These are phyloP conservation scores for Ancistrus triradiatus DNA, from an alignment of 2,113 vertebrate genomes.

Conservation along the genomic window DNA sequence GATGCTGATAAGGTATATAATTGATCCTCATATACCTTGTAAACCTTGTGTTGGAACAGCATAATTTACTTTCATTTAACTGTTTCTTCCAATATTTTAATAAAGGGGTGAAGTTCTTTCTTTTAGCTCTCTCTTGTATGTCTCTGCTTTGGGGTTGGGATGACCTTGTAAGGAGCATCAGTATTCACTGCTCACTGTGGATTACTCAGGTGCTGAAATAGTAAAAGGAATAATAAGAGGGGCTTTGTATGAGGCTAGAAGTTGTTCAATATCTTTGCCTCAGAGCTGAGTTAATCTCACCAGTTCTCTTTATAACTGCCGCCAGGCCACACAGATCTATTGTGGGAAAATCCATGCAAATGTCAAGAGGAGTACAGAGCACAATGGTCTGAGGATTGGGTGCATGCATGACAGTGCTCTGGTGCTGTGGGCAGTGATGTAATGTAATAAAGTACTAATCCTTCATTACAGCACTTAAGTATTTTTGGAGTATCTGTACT, in stretches of 20 bases:
- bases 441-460: too few species aligned
- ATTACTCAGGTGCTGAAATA: conserved; percentile 53
- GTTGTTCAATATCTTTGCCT: conserved; percentile 56
- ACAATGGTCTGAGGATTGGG: conserved; percentile 27
- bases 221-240: conserved; percentile 37
- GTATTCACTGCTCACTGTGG: conserved; percentile 50
- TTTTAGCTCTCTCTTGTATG: conserved; percentile 2
- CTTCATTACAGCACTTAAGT: too few species aligned
- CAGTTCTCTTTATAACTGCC: conserved; percentile 44
- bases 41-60: conserved; percentile 20
- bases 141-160: conserved; percentile 6
- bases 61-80: background rate
- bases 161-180: conserved; percentile 45
- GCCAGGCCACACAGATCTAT: conserved; percentile 35
- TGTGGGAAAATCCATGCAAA: conserved; percentile 28
- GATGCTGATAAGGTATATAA: conserved; percentile 34
- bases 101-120: too few species aligned
- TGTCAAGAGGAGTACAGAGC: conserved; percentile 41
- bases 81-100: conserved; percentile 1
- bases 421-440: too few species aligned
- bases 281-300: conserved; percentile 52
- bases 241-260: conserved; percentile 43
- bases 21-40: too few species aligned
- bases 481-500: too few species aligned
- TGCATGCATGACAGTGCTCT: conserved; percentile 12